A percentile compares a stretch with the other conserved stretches of the same genome.
Evolutionary conservation across 2,113 vertebrate genomes (phyloP).

Genomic region (Meriones unguiculatus): DNA sequence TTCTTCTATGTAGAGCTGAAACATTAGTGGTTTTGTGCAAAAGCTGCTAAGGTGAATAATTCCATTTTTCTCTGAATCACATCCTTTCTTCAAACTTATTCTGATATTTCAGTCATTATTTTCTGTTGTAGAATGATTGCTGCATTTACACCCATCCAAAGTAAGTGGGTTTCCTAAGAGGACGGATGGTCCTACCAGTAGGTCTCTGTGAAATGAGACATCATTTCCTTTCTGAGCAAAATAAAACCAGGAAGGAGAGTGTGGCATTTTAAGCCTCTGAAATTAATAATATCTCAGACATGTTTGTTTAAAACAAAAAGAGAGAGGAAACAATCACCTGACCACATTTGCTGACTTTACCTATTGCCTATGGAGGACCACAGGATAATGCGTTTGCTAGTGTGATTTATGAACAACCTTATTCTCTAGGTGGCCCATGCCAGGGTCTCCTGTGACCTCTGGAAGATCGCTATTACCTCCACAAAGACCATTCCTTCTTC

Average conservation of each 20-base stretch:
- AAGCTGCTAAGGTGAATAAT: constrained; percentile 28
- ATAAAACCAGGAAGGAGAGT: background rate
- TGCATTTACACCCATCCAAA: background rate
- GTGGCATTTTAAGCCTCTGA: background rate
- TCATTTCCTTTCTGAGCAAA: background rate
- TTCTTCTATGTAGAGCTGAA: background rate
- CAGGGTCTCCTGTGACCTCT: background rate
- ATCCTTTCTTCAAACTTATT: constrained; percentile 1
- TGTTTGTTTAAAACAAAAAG: background rate
- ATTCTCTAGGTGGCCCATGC: background rate
- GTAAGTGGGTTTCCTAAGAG: background rate
- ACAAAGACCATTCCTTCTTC: constrained; percentile 86
- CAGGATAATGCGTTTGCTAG: background rate
- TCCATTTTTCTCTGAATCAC: constrained; percentile 5
- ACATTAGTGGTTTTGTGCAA: constrained; percentile 31
- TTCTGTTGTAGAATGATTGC: background rate
- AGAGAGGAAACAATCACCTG: background rate
- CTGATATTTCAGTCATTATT: background rate
- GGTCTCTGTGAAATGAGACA: background rate
- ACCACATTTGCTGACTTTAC: background rate
- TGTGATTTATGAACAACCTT: background rate
- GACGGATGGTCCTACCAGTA: background rate
- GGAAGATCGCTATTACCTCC: constrained; percentile 84
- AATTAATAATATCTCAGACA: background rate
- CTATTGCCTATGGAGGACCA: background rate